Evolutionary conservation across 2,888 invertebrate genomes (phyloP).

Genomic region (Oligia fasciuncula): DNA sequence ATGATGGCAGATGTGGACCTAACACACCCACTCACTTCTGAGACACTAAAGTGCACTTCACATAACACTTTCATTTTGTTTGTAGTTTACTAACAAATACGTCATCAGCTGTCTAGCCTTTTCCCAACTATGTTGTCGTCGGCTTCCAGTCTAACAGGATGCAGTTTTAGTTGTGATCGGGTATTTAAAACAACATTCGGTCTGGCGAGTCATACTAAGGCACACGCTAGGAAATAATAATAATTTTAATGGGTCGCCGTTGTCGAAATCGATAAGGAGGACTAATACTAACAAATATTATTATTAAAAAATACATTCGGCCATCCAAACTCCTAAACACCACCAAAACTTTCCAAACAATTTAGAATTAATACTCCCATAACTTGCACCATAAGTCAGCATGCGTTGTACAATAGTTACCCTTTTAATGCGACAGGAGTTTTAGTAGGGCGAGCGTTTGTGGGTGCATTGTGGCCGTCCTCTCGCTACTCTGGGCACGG

Average conservation of each 20-base stretch:
- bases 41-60: not conserved
- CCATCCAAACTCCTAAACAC: not conserved
- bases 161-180: too few species aligned
- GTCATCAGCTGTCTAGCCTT: too few species aligned
- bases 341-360: not conserved
- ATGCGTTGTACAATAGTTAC: constrained; percentile 67
- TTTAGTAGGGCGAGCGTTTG: constrained; percentile 71
- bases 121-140: too few species aligned
- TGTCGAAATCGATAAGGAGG: too few species aligned
- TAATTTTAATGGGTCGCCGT: too few species aligned
- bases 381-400: constrained; percentile 59
- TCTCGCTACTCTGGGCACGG: constrained; percentile 36
- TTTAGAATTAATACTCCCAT: constrained; percentile 29
- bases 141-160: too few species aligned
- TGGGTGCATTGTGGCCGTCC: constrained; percentile 52
- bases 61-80: not conserved
- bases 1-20: not conserved
- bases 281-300: not conserved
- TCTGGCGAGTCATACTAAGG: too few species aligned
- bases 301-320: not conserved
- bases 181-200: too few species aligned
- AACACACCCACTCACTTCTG: not conserved
- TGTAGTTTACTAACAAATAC: not conserved
- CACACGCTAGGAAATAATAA: too few species aligned
- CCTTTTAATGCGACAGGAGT: constrained; percentile 74